phyloP scores from a whole-genome alignment of 1,140 invertebrate genomes.

The Trypoxylus dichotomus region DNA sequence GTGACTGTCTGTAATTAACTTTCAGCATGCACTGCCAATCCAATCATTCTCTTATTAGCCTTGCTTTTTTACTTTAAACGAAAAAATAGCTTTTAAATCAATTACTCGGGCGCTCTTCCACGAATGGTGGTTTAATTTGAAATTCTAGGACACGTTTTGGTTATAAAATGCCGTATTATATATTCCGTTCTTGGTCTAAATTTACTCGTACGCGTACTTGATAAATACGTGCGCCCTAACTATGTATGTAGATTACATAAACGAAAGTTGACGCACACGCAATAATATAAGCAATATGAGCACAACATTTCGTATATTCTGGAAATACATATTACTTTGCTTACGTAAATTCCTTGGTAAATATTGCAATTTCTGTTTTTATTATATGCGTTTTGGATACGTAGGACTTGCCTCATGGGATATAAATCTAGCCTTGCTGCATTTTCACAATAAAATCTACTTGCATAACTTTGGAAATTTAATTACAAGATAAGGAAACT shows the following conservation, averaged over 20 bases:
- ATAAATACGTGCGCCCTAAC: background rate
- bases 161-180: background rate
- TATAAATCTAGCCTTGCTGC: background rate
- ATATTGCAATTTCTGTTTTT: background rate
- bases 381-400: background rate
- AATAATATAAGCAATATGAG: background rate
- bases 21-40: background rate
- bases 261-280: background rate
- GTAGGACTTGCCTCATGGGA: background rate
- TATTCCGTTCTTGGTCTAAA: background rate
- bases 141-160: background rate
- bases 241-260: background rate
- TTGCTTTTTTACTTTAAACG: too few species aligned
- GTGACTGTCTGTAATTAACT: too few species aligned
- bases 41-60: too few species aligned
- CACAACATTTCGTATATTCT: background rate
- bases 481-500: too few species aligned
- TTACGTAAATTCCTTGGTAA: background rate
- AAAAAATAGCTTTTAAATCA: too few species aligned
- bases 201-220: background rate
- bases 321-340: background rate
- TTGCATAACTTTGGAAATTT: too few species aligned
- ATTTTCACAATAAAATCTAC: background rate
- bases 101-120: too few species aligned
- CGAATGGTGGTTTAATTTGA: too few species aligned